These are phyloP conservation scores for Hepsetus odoe DNA, from an alignment of 2,113 vertebrate species.

Conservation along the genomic window DNA sequence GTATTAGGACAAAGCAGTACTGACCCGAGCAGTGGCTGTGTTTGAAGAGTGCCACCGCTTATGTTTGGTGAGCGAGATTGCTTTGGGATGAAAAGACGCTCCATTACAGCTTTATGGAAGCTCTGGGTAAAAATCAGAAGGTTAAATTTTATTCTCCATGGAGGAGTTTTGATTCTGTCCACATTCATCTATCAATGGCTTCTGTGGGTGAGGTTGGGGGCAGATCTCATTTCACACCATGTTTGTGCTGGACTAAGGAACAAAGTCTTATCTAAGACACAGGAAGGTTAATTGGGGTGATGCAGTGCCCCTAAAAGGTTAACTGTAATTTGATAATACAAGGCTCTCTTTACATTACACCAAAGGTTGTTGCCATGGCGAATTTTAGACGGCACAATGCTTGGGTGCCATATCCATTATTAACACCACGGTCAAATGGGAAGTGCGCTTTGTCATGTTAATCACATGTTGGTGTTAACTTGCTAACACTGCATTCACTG, in stretches of 20 bases:
- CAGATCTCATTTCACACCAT: conserved; percentile 20
- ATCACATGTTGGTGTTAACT: too few species aligned
- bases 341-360: neutral
- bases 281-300: conserved; percentile 29
- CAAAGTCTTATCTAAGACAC: neutral
- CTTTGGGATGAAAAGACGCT: conserved; percentile 40
- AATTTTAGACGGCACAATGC: neutral
- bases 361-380: neutral
- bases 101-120: conserved; percentile 15
- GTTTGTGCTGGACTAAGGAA: neutral
- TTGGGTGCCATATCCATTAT: neutral
- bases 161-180: conserved; percentile 44
- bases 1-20: conserved; percentile 6
- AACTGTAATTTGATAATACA: neutral
- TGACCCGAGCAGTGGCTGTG: conserved; percentile 12
- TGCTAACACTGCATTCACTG: too few species aligned
- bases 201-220: neutral
- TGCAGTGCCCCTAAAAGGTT: neutral
- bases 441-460: too few species aligned
- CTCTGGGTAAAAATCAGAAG: conserved; percentile 26
- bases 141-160: conserved; percentile 45
- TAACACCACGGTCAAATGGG: neutral
- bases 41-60: conserved; percentile 11
- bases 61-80: conserved; percentile 48
- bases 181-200: conserved; percentile 45